Conservation (phyloP, 2,113 vertebrate genomes). For the Dissostichus mawsoni region DNA sequence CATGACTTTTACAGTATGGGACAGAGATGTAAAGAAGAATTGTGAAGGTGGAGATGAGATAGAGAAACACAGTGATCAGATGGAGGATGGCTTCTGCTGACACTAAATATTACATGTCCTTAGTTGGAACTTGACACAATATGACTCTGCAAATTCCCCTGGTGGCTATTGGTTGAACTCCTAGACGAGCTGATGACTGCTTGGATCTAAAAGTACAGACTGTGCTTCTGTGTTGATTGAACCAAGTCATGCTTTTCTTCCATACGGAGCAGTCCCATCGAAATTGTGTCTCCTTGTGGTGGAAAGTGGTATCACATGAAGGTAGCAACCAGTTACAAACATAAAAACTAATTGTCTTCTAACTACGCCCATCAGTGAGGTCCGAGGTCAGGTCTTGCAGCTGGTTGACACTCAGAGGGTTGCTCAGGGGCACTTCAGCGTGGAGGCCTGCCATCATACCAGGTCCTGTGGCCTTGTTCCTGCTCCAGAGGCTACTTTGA, state of each 20-base stretch:
- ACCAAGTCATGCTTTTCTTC: conserved; percentile 3
- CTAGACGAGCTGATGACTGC: conserved; percentile 23
- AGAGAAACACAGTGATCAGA: conserved; percentile 29
- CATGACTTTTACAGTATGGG: not conserved
- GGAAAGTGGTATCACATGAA: not conserved
- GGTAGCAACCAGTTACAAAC: not conserved
- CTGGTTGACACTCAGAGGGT: not conserved
- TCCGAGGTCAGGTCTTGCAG: conserved; percentile 2
- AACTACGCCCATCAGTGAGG: not conserved
- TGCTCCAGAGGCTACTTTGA: not conserved
- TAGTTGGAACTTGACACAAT: conserved; percentile 61
- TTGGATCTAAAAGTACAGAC: conserved; percentile 25
- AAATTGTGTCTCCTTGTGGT: conserved; percentile 55
- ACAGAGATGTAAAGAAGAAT: not conserved
- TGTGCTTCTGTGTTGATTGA: not conserved
- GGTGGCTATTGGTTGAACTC: conserved; percentile 45
- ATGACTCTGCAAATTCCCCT: conserved; percentile 47
- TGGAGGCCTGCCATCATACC: not conserved
- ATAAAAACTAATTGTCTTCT: not conserved
- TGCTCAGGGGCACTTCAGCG: too few species aligned
- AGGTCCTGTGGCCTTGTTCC: not conserved
- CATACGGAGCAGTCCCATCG: not conserved
- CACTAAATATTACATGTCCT: conserved; percentile 53
- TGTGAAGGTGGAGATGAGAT: conserved; percentile 19
- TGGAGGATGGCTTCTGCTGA: conserved; percentile 22